Conservation (phyloP, 2,113 vertebrate species). For the Chaetodon trifascialis region DNA sequence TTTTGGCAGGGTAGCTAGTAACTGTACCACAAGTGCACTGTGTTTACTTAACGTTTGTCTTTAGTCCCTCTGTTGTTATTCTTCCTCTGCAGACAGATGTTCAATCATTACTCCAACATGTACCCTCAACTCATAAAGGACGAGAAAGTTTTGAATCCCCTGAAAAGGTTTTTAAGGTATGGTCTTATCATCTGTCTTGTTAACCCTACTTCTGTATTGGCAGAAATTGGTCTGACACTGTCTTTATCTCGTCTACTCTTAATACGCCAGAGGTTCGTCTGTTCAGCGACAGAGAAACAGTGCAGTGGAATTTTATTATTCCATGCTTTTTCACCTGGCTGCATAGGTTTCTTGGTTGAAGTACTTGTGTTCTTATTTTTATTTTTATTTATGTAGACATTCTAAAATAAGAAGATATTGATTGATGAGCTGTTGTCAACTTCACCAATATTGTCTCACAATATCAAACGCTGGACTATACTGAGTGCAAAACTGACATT, state of each 20-base stretch:
- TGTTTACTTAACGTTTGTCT: neutral
- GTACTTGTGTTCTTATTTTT: too few relatives aligned
- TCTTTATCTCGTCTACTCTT: neutral
- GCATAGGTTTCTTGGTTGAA: too few relatives aligned
- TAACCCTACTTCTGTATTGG: too few relatives aligned
- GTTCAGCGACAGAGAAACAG: neutral
- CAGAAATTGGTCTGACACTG: neutral
- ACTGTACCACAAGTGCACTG: too few relatives aligned
- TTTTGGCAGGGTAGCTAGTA: neutral
- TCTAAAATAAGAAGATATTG: too few relatives aligned
- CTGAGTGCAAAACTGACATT: neutral
- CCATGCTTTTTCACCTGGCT: neutral
- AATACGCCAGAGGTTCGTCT: neutral
- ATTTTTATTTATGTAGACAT: too few relatives aligned
- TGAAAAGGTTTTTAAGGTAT: slow-evolving; percentile 88
- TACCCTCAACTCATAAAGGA: slow-evolving; percentile 90
- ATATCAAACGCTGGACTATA: too few relatives aligned
- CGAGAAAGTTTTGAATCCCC: slow-evolving; percentile 75
- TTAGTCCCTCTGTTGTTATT: neutral
- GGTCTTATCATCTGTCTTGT: neutral
- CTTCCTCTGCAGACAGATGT: slow-evolving; percentile 86
- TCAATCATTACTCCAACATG: slow-evolving; percentile 89
- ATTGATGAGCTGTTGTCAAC: too few relatives aligned
- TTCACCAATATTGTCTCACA: too few relatives aligned
- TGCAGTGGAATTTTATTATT: neutral